Percentiles rank a stretch among this genome's conserved stretches.
Conservation (phyloP, 2,888 invertebrate genomes). For the Volucella zonaria region DNA sequence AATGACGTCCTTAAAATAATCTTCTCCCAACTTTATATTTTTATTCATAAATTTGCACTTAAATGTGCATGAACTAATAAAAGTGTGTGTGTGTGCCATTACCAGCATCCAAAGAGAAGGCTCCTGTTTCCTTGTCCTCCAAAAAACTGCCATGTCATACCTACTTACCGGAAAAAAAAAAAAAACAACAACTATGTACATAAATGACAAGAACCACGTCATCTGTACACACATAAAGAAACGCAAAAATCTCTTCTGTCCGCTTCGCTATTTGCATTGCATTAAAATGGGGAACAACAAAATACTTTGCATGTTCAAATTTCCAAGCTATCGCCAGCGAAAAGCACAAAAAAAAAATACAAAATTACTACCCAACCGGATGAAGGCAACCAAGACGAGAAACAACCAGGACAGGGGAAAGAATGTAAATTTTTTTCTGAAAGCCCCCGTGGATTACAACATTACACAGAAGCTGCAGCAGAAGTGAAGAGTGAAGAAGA, state of each 20-base stretch:
- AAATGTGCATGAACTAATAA: conserved; percentile 43
- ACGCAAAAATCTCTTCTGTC: conserved; percentile 45
- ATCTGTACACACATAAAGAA: background rate
- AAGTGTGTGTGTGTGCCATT: background rate
- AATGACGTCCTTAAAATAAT: conserved; percentile 36
- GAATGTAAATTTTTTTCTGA: conserved; percentile 30
- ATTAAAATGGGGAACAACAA: conserved; percentile 69
- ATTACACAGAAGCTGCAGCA: background rate
- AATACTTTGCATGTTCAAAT: conserved; percentile 67
- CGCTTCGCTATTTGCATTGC: conserved; percentile 69
- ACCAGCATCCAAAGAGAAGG: conserved; percentile 10
- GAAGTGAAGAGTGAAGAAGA: conserved; percentile 7
- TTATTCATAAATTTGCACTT: conserved; percentile 49
- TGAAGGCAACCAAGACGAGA: conserved; percentile 3
- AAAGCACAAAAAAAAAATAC: conserved; percentile 6
- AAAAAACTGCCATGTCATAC: background rate
- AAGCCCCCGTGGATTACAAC: conserved; percentile 53
- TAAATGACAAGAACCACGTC: conserved; percentile 24
- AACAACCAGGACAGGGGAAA: background rate
- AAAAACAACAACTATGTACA: conserved; percentile 14
- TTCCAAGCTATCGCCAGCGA: conserved; percentile 39
- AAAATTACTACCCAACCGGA: too few relatives aligned
- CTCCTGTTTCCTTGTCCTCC: background rate
- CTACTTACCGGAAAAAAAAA: conserved; percentile 1
- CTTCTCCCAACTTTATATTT: conserved; percentile 32